These are phyloP conservation scores for Henicopernis longicauda DNA, from an alignment of 2,113 vertebrate species.

Conservation along the genomic window DNA sequence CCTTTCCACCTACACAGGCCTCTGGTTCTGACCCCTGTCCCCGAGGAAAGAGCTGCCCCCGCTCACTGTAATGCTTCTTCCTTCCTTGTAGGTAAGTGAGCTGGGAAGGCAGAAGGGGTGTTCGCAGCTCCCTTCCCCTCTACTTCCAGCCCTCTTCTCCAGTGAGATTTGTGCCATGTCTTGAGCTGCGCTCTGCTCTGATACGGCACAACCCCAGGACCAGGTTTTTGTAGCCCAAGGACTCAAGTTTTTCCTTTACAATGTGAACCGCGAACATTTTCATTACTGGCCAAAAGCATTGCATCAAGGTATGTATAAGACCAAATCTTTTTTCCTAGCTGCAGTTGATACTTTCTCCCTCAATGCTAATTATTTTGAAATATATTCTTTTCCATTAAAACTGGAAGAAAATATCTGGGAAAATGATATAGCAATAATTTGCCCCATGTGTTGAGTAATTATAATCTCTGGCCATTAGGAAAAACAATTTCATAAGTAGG, in stretches of 20 bases:
- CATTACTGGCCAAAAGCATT: not conserved
- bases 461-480: not conserved
- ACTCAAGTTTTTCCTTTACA: fast-evolving
- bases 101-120: not conserved
- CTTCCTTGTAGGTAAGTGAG: fast-evolving
- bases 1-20: not conserved
- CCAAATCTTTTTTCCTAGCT: not conserved
- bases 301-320: not conserved
- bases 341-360: not conserved
- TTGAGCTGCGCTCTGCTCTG: not conserved
- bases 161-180: not conserved
- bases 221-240: not conserved
- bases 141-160: not conserved
- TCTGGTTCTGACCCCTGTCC: not conserved
- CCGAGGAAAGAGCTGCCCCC: not conserved
- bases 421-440: not conserved
- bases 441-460: not conserved
- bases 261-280: not conserved
- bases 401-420: not conserved
- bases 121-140: not conserved
- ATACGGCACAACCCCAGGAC: fast-evolving
- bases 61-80: not conserved
- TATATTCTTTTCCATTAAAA: not conserved
- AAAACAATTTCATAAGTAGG: not conserved
- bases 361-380: not conserved